phyloP scores from a whole-genome alignment of 2,797 vertebrate genomes.

The Gallinago stenura region DNA sequence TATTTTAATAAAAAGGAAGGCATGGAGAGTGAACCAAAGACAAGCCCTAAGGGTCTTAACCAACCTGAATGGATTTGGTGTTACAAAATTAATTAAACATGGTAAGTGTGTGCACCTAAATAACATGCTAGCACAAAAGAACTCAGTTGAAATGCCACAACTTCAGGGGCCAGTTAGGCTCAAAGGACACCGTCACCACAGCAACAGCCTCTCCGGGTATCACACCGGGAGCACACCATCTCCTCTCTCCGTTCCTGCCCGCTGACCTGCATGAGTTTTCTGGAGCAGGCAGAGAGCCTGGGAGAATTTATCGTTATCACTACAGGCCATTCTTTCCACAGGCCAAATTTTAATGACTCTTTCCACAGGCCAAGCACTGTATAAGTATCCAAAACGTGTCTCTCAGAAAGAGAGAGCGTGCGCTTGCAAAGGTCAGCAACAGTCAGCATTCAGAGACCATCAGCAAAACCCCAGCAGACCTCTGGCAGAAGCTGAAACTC shows the following conservation, averaged over 20 bases:
- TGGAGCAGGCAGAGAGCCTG: not conserved
- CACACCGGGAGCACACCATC: not conserved
- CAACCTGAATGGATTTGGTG: not conserved
- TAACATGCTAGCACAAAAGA: not conserved
- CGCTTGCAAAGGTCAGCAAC: not conserved
- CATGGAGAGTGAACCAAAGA: rapidly evolving
- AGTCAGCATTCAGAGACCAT: not conserved
- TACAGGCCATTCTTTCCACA: not conserved
- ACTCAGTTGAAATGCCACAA: not conserved
- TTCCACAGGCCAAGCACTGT: not conserved
- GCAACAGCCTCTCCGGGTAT: not conserved
- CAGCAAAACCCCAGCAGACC: not conserved
- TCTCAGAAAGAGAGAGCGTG: not conserved
- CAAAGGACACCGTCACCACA: not conserved
- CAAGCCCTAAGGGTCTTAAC: not conserved
- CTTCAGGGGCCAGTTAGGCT: not conserved
- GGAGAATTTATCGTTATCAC: not conserved
- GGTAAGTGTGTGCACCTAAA: not conserved
- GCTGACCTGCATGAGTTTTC: rapidly evolving
- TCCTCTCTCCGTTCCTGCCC: not conserved
- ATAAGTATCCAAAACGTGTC: not conserved
- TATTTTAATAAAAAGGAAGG: not conserved
- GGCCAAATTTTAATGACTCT: not conserved
- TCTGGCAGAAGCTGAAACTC: not conserved
- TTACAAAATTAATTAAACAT: not conserved